phyloP scores from a whole-genome alignment of 35 echinoderm and acorn worm species.

The Strongylocentrotus purpuratus region DNA sequence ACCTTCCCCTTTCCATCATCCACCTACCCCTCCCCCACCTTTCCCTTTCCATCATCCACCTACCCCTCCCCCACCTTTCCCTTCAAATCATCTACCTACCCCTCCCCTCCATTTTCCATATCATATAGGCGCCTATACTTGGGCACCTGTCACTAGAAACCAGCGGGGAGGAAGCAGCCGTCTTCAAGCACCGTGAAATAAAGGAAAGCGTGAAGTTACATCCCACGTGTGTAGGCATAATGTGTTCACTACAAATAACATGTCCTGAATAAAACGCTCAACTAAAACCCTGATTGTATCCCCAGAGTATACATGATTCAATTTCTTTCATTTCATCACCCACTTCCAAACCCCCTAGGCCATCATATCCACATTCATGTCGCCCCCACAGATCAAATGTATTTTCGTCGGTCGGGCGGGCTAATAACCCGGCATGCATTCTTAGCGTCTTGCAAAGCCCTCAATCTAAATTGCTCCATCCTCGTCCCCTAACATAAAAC shows the following conservation, averaged over 20 bases:
- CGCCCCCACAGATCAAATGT: neutral
- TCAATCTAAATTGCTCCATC: too few species aligned
- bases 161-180: neutral
- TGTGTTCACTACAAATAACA: neutral
- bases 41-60: neutral
- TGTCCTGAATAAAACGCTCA: neutral
- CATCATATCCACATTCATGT: neutral
- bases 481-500: too few species aligned
- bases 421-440: neutral
- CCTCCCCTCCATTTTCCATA: neutral
- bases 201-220: neutral
- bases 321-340: neutral
- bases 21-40: neutral
- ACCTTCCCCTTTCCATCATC: neutral
- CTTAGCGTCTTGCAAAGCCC: neutral
- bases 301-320: neutral
- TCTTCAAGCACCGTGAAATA: neutral
- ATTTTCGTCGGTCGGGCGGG: neutral
- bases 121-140: neutral
- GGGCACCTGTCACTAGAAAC: neutral
- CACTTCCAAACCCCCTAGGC: neutral
- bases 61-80: neutral
- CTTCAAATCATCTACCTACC: too few species aligned
- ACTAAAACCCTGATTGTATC: neutral
- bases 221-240: neutral